Base-by-base conservation (phyloP, 2,888 invertebrate species). In the Tortrix viridana region DNA sequence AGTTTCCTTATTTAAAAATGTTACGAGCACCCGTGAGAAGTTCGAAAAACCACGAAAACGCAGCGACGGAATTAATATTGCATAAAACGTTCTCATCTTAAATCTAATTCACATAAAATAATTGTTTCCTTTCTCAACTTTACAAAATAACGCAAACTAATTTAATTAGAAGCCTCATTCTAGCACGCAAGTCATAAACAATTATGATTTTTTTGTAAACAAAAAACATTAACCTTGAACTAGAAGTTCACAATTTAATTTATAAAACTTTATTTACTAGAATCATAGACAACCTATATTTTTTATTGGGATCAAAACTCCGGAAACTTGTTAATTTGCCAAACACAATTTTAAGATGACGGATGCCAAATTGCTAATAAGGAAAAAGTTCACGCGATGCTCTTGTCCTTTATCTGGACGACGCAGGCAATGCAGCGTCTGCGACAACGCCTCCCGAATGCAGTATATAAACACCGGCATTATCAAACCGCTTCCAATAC, bases 401-500 rank as follows among this genome's bases (percentile, higher is more conserved):
- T 53, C 59, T 52, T 52, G 53, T 58, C 26, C 52, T 58, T 53
- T 63, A 72, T 71, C 70, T 65, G 67, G 49, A 67, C 65, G 65
- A 65, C 66, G 65, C 82, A 80, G 75, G 75, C 77, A 74, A 77
- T 84, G 84, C 81, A 81, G 74, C 73, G 79, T 74, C 77, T 77
- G 82, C 74, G 81, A 81, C 79, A 78, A 79, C 74, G 79, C 77
- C 80, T 69, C 63, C 63, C 52, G 71, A 65, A 71, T 75, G 68
- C 70, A 74, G 77, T 91, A 91, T 91, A 91, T 85, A 91, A 89
- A 79, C 81, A 75, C 76, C 75, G 73, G 74, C 80, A 76, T 82
- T 85, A 85, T 85, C 86, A 84, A 73, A 75, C 81, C 74, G 76
- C 78, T 77, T 82, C 84, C 89, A 91, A 89, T 91, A 87, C 86